Evolutionary conservation across 92 coral and sea anemone species (phyloP).

Genomic region (Epizoanthus scotinus): DNA sequence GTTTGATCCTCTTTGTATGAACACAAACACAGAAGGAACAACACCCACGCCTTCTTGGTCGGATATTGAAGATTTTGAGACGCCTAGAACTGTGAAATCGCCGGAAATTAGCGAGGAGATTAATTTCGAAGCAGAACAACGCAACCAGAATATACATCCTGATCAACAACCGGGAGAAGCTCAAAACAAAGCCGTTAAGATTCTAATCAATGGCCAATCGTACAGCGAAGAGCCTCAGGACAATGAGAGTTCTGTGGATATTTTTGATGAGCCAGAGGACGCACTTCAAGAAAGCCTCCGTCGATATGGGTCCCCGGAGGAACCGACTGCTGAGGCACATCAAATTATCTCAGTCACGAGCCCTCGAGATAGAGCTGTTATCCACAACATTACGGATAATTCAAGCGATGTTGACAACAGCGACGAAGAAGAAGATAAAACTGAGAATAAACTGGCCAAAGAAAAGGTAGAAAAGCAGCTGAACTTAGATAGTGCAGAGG

Average conservation of each 20-base stretch:
- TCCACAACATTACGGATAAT: background rate
- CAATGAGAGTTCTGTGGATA: background rate
- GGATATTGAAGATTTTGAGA: background rate
- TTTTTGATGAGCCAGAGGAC: constrained; percentile 6
- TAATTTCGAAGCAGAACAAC: background rate
- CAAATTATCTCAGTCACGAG: background rate
- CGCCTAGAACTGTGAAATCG: constrained; percentile 4
- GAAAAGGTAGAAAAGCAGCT: background rate
- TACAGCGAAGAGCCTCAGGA: constrained; percentile 16
- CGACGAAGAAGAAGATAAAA: constrained; percentile 1
- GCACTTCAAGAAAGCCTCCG: background rate
- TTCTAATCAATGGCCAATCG: background rate
- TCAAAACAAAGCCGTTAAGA: background rate
- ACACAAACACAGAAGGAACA: background rate
- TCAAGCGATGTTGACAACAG: background rate
- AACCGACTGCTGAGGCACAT: background rate
- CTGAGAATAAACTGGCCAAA: background rate
- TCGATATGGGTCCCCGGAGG: constrained; percentile 1
- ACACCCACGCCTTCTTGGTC: constrained; percentile 1
- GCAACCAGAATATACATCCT: background rate
- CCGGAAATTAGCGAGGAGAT: background rate
- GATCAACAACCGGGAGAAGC: background rate
- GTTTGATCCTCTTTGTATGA: constrained; percentile 32
- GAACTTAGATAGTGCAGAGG: background rate
- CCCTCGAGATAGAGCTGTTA: background rate